Evolutionary conservation across 1,140 invertebrate genomes (phyloP), one percentile per base, ranked within the genome.

Genomic region (Zelostemma sp.): DNA sequence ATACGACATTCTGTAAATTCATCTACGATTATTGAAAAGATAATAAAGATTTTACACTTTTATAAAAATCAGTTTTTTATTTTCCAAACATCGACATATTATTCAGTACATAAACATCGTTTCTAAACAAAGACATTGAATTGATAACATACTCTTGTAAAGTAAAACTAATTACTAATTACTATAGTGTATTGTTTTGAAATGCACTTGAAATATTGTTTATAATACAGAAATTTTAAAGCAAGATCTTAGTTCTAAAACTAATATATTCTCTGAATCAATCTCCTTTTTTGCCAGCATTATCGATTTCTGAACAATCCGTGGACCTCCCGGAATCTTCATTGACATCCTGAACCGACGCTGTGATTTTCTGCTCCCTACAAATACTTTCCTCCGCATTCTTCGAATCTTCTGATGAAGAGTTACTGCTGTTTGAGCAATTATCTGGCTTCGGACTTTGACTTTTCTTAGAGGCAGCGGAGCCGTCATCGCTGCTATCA

Each of bases 401-500:
- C 15, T 43, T 43, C 40, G 14, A 6, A 15, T 46, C 8, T 19
- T 19, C 43, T 11, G 16, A 12, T 17, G 16, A 16, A 8, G 40
- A 16, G 16, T 43, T 43, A 43, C 40, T 43, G 8, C 19, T 4
- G 6, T 9, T 12, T 11, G 43, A 46, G 6, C 1, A 18, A 19
- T 18, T 46, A 6, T 19, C 18, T 8, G 11, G 17, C 4, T 46
- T 19, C 12, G 17, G 1, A 46, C 1, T 43, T 17, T 17, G 40
- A 1, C 1, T 16, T 43, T 46, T 46, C 3, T 46, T 15, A 1
- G 15, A 15, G 8, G 40, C 12, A 41, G 21, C 35, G n/a, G 43
- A 47, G 33, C 70, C 60, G 19, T 50, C 53, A 6, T 57, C 45
- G 11, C 63, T 59, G 4, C 53, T 71, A 1, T 77, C 71, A 0